Percentiles rank a stretch among this genome's conserved stretches.
Evolutionary conservation across 2,888 invertebrate genomes (phyloP).

Genomic region (Mythimna pallens): DNA sequence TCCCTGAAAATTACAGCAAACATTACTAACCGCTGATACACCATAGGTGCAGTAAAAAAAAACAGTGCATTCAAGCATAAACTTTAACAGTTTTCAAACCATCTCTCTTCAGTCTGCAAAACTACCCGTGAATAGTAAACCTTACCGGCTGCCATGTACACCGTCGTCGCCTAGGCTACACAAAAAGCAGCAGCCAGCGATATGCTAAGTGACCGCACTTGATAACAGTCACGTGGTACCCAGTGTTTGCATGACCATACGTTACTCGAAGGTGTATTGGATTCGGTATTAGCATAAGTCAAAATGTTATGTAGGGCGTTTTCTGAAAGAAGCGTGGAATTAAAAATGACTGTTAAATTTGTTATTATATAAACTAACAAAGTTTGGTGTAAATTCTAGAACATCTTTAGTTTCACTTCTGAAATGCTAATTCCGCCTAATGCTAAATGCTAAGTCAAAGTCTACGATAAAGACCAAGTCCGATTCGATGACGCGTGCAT

Average conservation of each 20-base stretch:
- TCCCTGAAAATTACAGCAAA: too few species aligned
- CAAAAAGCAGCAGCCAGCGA: constrained; percentile 84
- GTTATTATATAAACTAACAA: too few species aligned
- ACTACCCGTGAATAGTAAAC: constrained; percentile 66
- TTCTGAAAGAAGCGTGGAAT: neutral
- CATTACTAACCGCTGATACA: too few species aligned
- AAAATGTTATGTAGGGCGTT: neutral
- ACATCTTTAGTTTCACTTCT: too few species aligned
- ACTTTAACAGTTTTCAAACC: neutral
- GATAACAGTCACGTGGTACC: constrained; percentile 83
- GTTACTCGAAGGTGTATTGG: constrained; percentile 57
- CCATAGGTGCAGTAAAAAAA: too few species aligned
- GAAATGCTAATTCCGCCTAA: too few species aligned
- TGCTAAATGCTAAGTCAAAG: too few species aligned
- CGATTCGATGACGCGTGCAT: too few species aligned
- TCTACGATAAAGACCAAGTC: too few species aligned
- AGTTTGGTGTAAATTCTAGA: too few species aligned
- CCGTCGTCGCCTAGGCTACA: constrained; percentile 80
- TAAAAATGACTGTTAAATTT: too few species aligned
- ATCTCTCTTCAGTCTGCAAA: constrained; percentile 16
- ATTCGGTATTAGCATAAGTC: constrained; percentile 44
- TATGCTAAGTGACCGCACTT: constrained; percentile 87
- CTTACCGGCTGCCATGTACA: constrained; percentile 73
- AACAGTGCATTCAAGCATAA: too few species aligned
- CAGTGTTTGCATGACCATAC: constrained; percentile 72